phyloP scores from a whole-genome alignment of 1,140 invertebrate genomes.

The Trichonephila clavata region DNA sequence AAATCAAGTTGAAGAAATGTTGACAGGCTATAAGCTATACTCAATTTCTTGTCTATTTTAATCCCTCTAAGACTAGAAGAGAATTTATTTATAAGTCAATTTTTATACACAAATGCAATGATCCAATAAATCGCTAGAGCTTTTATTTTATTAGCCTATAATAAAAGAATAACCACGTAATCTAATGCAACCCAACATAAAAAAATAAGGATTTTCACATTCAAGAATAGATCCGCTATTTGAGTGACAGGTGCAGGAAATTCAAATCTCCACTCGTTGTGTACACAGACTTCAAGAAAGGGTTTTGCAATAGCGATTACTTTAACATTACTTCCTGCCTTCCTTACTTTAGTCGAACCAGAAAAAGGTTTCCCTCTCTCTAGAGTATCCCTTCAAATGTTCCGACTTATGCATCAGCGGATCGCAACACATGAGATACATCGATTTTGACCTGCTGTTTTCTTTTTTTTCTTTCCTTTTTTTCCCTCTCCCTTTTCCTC shows the following conservation, averaged over 20 bases:
- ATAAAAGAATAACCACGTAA: no score
- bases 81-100: no score
- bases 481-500: background rate
- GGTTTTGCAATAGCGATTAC: background rate
- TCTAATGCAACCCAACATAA: background rate
- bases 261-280: background rate
- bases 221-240: background rate
- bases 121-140: no score
- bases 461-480: background rate
- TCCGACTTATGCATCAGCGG: constrained; percentile 12
- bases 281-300: background rate
- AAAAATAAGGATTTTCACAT: background rate
- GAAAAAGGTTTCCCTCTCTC: background rate
- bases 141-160: no score
- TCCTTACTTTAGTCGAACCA: background rate
- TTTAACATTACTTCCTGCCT: background rate
- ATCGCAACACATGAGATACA: background rate
- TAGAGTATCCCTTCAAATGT: background rate
- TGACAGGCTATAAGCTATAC: no score
- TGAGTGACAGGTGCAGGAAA: background rate
- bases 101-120: no score
- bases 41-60: no score
- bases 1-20: no score
- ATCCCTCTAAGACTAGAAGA: no score
- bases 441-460: background rate